Evolutionary conservation across 2,113 vertebrate genomes (phyloP).

Genomic region (Scopus umbretta): DNA sequence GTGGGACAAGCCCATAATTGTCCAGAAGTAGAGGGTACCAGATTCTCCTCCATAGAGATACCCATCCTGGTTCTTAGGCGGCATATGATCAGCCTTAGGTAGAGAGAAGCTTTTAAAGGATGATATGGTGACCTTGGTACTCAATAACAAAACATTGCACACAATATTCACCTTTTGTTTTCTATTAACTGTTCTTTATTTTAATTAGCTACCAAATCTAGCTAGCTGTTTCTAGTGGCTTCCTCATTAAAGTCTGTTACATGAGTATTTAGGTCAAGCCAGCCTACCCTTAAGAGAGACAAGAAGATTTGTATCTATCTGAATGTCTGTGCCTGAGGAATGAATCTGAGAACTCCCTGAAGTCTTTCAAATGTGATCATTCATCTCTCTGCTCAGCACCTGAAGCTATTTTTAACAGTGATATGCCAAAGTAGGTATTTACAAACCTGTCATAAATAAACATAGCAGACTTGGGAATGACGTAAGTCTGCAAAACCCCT

Average conservation of each 20-base stretch:
- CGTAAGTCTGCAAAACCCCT: neutral
- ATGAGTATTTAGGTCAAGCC: neutral
- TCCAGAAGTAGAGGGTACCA: neutral
- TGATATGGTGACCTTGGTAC: neutral
- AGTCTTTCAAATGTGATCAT: neutral
- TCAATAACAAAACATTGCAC: neutral
- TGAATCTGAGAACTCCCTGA: neutral
- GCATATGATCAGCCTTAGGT: neutral
- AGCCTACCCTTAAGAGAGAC: neutral
- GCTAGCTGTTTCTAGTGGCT: neutral
- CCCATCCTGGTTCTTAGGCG: neutral
- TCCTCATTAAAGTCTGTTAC: neutral
- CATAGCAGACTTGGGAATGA: neutral
- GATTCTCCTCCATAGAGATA: neutral
- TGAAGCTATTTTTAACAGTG: neutral
- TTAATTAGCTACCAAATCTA: neutral
- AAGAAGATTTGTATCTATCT: neutral
- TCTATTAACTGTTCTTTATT: neutral
- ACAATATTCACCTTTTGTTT: neutral
- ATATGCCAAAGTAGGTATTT: neutral
- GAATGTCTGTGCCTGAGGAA: neutral
- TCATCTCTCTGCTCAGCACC: neutral
- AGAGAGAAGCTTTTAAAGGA: neutral
- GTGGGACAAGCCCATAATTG: neutral
- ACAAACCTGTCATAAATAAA: neutral